A percentile compares a stretch with the other conserved stretches of the same genome.
Evolutionary conservation across 2,113 vertebrate species (phyloP).

Genomic region (Clupea harengus): DNA sequence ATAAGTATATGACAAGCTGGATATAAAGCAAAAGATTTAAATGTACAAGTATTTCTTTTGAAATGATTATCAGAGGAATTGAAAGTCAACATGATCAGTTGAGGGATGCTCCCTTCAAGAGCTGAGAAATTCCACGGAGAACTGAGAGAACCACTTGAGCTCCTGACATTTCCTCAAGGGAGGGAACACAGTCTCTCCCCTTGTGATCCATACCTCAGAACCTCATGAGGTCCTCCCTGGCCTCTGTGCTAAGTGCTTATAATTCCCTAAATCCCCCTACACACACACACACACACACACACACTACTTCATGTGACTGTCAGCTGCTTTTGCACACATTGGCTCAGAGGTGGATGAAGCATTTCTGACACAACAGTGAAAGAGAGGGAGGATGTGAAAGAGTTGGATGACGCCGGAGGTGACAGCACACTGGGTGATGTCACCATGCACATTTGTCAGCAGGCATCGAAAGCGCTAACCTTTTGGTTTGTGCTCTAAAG

Average conservation of each 20-base stretch:
- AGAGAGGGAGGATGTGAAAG: neutral
- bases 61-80: neutral
- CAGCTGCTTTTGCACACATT: conserved; percentile 67
- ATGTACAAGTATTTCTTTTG: neutral
- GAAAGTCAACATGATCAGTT: neutral
- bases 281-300: conserved; percentile 41
- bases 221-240: neutral
- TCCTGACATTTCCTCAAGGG: neutral
- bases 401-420: neutral
- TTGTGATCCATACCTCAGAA: neutral
- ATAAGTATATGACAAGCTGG: too few relatives aligned
- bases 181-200: neutral
- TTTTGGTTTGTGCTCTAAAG: neutral
- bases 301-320: conserved; percentile 72
- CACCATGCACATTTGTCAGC: neutral
- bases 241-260: conserved; percentile 42
- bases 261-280: conserved; percentile 59
- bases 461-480: neutral
- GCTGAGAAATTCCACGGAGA: neutral
- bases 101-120: neutral
- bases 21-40: neutral
- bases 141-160: neutral
- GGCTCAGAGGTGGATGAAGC: conserved; percentile 40
- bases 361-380: conserved; percentile 35
- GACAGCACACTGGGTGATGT: neutral